Evolutionary conservation across 2,797 vertebrate genomes (phyloP), one percentile per base, ranked within the genome.

Genomic region (Gobio occitaniae): DNA sequence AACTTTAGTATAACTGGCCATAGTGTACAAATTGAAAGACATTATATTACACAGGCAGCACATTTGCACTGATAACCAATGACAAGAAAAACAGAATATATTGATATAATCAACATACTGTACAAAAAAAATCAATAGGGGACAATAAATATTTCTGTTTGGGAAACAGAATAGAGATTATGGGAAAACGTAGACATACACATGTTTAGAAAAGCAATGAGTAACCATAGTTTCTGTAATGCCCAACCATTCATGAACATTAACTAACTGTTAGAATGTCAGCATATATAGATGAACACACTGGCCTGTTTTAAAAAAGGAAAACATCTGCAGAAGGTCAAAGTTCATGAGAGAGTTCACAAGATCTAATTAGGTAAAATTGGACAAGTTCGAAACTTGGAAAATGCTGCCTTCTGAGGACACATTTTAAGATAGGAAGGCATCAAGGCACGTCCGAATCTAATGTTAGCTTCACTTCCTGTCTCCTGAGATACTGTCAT

Each of bases 61-160:
- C 13, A 68, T 54, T 54, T 80, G 12, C 48, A 80, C 36, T 52
- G 17, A 48, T 61, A 79, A 79, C 25, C 5, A 80, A 76, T 56
- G 32, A 32, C 32, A 59, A 41, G 3, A 59, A 41, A 54, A 76
- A 76, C 32, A 8, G 19, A 76, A 44, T 9, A 44, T 44, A 44
- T 2, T 10, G 41, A 44, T 41, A 41, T 41, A 38, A 41, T n/a
- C 52, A n/a, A 54, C 32, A 76, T 56, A 38, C 6, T 2, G 41
- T 10, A 44, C 41, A 44, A 44, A 9, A 8, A 9, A 50, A 36
- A 52, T 10, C 3, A 74, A 25, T 2, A 65, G 61, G 3, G 21
- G 11, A 61, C 9, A 78, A 78, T 4, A 61, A 54, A 17, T 6
- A 19, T 12, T 21, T 65, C 7, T 38, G 8, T 52, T 47, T 80